These are phyloP conservation scores for Platyura marginata DNA, from an alignment of 1,140 invertebrate species.

Conservation along the genomic window DNA sequence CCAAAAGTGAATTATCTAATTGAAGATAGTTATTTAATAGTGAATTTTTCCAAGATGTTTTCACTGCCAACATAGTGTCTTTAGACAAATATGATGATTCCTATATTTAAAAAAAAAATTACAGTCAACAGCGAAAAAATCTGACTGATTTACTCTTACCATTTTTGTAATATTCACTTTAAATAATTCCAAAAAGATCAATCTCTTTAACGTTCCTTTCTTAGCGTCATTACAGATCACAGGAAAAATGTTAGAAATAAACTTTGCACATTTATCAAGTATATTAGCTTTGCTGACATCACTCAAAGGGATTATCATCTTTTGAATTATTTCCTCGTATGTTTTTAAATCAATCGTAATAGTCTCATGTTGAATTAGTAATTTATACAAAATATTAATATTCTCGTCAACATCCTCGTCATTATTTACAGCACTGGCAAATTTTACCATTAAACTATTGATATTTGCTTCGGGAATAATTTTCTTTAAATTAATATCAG, in stretches of 20 bases:
- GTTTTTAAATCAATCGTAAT: slow-evolving; percentile 28
- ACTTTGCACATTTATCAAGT: slow-evolving; percentile 28
- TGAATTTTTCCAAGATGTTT: slow-evolving; percentile 33
- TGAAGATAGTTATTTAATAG: slow-evolving; percentile 20
- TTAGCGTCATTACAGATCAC: slow-evolving; percentile 20
- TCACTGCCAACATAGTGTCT: slow-evolving; percentile 30
- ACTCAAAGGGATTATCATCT: slow-evolving; percentile 18
- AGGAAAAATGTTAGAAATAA: slow-evolving; percentile 28
- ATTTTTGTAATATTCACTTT: slow-evolving; percentile 22
- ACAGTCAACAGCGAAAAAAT: no score
- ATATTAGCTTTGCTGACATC: slow-evolving; percentile 11
- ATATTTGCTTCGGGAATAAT: slow-evolving; percentile 10
- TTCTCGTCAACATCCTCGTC: slow-evolving; percentile 23
- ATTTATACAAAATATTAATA: slow-evolving; percentile 24
- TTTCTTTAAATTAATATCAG: slow-evolving; percentile 25
- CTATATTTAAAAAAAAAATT: no score
- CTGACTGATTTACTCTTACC: slow-evolving; percentile 6
- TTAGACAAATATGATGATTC: neutral
- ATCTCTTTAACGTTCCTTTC: slow-evolving; percentile 14
- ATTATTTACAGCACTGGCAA: slow-evolving; percentile 22
- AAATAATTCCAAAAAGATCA: slow-evolving; percentile 27
- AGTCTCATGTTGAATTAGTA: slow-evolving; percentile 21
- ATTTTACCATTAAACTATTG: slow-evolving; percentile 18
- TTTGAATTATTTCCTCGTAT: slow-evolving; percentile 27
- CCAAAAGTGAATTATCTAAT: slow-evolving; percentile 10